Evolutionary conservation across 1,140 invertebrate species (phyloP), one percentile per base, ranked within the genome.

Genomic region (Sitodiplosis mosellana): DNA sequence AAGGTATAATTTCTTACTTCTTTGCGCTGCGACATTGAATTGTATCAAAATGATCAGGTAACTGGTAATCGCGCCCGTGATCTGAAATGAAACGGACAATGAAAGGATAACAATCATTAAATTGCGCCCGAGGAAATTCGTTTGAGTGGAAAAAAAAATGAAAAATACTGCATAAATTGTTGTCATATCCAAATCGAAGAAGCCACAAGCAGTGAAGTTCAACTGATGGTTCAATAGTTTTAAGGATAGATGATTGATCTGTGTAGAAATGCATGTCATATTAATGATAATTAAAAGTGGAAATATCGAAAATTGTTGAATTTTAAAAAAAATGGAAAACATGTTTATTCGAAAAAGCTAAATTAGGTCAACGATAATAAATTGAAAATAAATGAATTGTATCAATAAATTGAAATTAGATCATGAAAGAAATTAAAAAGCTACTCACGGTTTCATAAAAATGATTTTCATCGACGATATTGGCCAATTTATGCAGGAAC

Each of bases 41-140:
- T 64, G 62, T 37, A 64, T 64, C 20, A 64, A 48, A 6, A 64
- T 64, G 21, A 64, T 64, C 2, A 64, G 50, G 21, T 64, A 64
- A 44, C 61, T 64, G 1, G 62, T 64, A 33, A 64, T 64, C 15
- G 61, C 62, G 21, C 62, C 62, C 40, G 59, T 60, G 21, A 64
- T 48, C 53, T 54, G 19, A 17, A n/a, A n/a, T n/a, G 47, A 34
- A 27, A 27, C 7, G 20, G 14, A 45, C 5, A 5, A n/a, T 11
- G 33, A 20, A 18, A 20, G 5, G 22, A 33, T 45, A 4, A 14
- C 11, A 22, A 33, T 2, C 10, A 45, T 14, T 19, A 19, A 19
- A 17, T 42, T 18, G 8, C 19, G n/a, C n/a, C n/a, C n/a, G n/a
- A n/a, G n/a, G 7, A 17, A 17, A 18, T 11, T 4, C 41, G 15